phyloP scores from a whole-genome alignment of 2,113 vertebrate species.

The Talpa occidentalis region DNA sequence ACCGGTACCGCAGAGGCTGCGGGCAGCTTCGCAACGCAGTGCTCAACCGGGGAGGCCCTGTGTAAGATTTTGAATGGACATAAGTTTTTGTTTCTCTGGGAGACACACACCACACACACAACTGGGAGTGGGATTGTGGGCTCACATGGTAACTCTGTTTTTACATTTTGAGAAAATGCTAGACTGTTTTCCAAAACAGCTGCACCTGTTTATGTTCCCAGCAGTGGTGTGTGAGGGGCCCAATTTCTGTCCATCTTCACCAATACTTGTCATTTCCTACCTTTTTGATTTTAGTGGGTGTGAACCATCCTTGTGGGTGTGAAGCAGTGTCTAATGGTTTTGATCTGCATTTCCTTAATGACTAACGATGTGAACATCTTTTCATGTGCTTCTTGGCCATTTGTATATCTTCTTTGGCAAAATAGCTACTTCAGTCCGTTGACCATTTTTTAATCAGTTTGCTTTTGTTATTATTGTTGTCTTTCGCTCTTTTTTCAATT shows the following conservation, averaged over 20 bases:
- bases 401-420: slow-evolving; percentile 42
- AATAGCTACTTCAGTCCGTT: slow-evolving; percentile 25
- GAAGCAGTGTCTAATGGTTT: background rate
- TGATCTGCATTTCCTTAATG: background rate
- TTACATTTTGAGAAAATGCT: background rate
- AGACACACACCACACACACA: background rate
- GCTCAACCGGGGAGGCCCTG: too few species aligned
- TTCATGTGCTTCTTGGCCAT: background rate
- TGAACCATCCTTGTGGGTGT: background rate
- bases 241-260: background rate
- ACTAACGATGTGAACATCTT: background rate
- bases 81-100: background rate
- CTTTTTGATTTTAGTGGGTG: background rate
- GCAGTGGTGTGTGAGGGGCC: background rate
- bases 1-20: too few species aligned
- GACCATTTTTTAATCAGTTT: background rate
- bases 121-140: background rate
- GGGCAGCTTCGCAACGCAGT: too few species aligned
- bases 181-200: background rate
- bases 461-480: background rate
- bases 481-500: background rate
- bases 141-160: background rate
- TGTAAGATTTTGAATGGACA: background rate
- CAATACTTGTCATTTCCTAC: background rate
- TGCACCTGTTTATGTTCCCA: background rate